phyloP scores from a whole-genome alignment of 2,113 vertebrate genomes.

The Campylomormyrus tamandua region DNA sequence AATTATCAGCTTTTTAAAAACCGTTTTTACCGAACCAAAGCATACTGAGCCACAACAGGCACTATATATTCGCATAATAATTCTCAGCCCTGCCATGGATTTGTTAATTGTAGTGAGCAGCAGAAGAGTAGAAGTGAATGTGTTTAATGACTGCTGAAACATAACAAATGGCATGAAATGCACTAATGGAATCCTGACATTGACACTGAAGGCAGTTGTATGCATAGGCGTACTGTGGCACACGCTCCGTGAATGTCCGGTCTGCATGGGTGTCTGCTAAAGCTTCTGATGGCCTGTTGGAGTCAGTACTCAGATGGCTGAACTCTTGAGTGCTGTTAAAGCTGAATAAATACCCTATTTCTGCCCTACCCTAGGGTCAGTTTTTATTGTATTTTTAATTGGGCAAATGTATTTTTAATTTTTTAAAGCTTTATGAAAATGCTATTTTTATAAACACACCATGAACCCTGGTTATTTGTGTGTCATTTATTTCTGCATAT shows the following conservation, averaged over 20 bases:
- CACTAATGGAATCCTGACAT: slow-evolving; percentile 26
- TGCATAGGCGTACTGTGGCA: slow-evolving; percentile 18
- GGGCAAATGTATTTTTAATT: neutral
- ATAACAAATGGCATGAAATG: slow-evolving; percentile 22
- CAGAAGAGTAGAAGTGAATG: slow-evolving; percentile 24
- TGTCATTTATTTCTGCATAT: neutral
- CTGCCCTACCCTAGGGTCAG: neutral
- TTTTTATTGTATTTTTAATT: neutral
- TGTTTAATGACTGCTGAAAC: neutral
- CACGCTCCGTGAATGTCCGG: neutral
- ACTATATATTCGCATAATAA: neutral
- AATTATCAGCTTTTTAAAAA: neutral
- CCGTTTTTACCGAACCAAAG: neutral
- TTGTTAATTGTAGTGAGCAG: slow-evolving; percentile 50
- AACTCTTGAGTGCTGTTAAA: neutral
- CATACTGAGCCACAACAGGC: neutral
- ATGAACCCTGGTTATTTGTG: neutral
- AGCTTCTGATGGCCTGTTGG: neutral
- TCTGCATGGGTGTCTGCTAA: slow-evolving; percentile 8
- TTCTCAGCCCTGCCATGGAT: slow-evolving; percentile 22
- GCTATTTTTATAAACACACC: neutral
- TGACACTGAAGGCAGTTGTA: slow-evolving; percentile 14
- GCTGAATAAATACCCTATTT: neutral
- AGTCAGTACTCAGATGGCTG: neutral
- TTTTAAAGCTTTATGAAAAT: neutral